Conservation (phyloP, 37 sponge, comb jelly and placozoan species). For the Corticium candelabrum region DNA sequence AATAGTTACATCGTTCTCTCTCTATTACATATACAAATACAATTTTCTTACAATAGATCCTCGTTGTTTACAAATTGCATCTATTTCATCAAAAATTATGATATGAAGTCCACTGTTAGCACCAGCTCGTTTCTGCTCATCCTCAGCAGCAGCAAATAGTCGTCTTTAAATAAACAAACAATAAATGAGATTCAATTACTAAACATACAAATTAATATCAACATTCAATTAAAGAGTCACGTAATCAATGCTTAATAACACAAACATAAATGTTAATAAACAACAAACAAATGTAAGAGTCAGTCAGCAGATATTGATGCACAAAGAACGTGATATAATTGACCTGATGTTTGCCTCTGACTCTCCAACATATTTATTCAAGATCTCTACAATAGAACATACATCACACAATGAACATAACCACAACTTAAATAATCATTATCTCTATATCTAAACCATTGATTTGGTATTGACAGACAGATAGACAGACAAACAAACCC, state of each 20-base stretch:
- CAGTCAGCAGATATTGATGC: too few species aligned
- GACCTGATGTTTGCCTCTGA: constrained; percentile 94
- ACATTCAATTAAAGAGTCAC: too few species aligned
- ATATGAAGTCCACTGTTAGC: constrained; percentile 90
- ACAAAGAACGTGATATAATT: not conserved
- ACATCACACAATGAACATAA: not conserved
- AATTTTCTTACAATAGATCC: constrained; percentile 54
- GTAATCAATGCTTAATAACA: too few species aligned
- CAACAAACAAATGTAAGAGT: too few species aligned
- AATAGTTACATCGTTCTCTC: not conserved
- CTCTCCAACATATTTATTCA: constrained; percentile 97
- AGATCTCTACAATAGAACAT: constrained; percentile 43
- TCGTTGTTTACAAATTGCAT: constrained; percentile 96
- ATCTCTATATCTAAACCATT: too few species aligned
- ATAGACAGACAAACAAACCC: too few species aligned
- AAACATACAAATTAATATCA: not conserved
- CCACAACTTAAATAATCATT: too few species aligned
- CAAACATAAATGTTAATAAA: too few species aligned
- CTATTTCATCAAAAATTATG: constrained; percentile 99
- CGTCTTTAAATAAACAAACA: constrained; percentile 20
- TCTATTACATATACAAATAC: constrained; percentile 1
- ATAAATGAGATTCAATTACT: constrained; percentile 1
- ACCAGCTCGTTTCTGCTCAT: constrained; percentile 85
- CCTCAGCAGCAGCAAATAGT: constrained; percentile 92
- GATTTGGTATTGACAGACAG: too few species aligned